Percentiles rank a stretch among this genome's conserved stretches.
Conservation (phyloP, 2,888 invertebrate species). For the Urechis unicinctus region DNA sequence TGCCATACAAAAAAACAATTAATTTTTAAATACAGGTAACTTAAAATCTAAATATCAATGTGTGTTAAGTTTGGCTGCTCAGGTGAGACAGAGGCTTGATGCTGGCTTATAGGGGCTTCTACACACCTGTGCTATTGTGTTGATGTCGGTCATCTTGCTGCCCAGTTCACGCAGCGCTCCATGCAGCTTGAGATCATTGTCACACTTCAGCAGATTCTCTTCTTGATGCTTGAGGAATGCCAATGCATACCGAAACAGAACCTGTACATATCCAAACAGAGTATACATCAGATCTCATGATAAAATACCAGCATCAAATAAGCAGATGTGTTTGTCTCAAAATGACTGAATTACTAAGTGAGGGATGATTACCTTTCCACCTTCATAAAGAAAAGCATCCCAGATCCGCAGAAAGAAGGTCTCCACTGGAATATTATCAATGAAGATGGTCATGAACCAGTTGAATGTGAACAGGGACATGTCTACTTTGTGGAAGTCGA, state of each 20-base stretch:
- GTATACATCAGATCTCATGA: not conserved
- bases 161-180: conserved; percentile 39
- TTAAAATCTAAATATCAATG: too few species aligned
- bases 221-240: conserved; percentile 46
- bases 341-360: too few species aligned
- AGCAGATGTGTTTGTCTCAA: too few species aligned
- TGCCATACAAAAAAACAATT: not conserved
- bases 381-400: conserved; percentile 57
- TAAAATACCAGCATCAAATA: too few species aligned
- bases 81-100: too few species aligned
- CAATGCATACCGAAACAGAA: conserved; percentile 48
- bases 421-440: conserved; percentile 55
- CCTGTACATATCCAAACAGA: conserved; percentile 28
- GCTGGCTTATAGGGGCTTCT: not conserved
- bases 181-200: conserved; percentile 26
- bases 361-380: conserved; percentile 54
- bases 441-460: conserved; percentile 58
- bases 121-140: conserved; percentile 30
- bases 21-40: not conserved
- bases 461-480: conserved; percentile 55
- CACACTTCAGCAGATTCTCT: conserved; percentile 30
- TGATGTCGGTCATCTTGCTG: conserved; percentile 36
- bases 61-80: not conserved
- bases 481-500: conserved; percentile 52
- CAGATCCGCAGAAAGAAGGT: conserved; percentile 54